A percentile compares a stretch with the other conserved stretches of the same genome.
Evolutionary conservation across 2,888 invertebrate species (phyloP).

Genomic region (Anoplius nigerrimus): DNA sequence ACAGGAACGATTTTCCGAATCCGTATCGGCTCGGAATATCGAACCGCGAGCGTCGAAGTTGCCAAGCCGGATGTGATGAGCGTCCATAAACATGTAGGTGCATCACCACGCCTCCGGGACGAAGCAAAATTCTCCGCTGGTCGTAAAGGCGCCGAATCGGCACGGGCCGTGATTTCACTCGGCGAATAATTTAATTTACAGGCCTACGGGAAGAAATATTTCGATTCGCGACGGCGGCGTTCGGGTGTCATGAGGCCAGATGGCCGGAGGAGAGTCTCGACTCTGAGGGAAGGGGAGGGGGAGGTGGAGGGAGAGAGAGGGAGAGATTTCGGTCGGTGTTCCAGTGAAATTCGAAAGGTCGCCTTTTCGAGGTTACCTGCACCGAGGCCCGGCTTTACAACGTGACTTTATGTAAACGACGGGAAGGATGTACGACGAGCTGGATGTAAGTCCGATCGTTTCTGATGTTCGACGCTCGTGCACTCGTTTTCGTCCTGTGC

Average conservation of each 20-base stretch:
- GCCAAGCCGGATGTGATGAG: no score
- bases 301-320: slow-evolving; percentile 7
- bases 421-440: background rate
- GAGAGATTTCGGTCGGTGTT: slow-evolving; percentile 30
- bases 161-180: slow-evolving; percentile 24
- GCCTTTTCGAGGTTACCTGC: slow-evolving; percentile 38
- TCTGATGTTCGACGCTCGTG: no score
- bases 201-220: slow-evolving; percentile 17
- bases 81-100: no score
- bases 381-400: slow-evolving; percentile 21
- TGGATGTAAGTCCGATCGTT: background rate
- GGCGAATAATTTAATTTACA: slow-evolving; percentile 29
- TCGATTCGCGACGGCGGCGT: background rate
- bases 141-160: no score
- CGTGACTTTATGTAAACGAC: slow-evolving; percentile 15
- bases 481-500: no score
- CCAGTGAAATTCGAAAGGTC: slow-evolving; percentile 51
- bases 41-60: no score
- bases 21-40: no score
- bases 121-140: no score
- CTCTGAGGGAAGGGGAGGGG: slow-evolving; percentile 18
- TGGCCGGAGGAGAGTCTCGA: background rate
- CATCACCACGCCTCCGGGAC: no score
- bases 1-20: no score
- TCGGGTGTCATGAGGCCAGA: background rate